phyloP scores from a whole-genome alignment of 2,888 invertebrate genomes.

The Chaetogeoica ovagalla region DNA sequence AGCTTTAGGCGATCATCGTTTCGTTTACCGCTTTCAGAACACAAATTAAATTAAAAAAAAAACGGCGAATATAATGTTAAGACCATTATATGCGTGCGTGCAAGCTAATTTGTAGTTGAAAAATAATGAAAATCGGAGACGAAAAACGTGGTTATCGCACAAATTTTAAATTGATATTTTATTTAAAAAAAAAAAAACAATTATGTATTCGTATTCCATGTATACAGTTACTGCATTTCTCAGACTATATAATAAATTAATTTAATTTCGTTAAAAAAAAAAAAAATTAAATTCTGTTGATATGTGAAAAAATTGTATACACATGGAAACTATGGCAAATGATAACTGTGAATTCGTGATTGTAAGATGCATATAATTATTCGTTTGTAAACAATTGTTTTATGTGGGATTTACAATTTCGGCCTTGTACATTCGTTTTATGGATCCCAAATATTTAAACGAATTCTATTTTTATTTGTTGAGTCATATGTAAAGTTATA shows the following conservation, averaged over 20 bases:
- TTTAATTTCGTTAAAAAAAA: too few species aligned
- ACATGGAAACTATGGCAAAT: neutral
- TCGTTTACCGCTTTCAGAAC: neutral
- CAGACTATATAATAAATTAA: too few species aligned
- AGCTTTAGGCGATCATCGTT: neutral
- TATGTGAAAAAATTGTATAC: neutral
- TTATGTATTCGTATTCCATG: too few species aligned
- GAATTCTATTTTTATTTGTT: neutral
- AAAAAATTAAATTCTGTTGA: too few species aligned
- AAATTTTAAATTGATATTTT: too few species aligned
- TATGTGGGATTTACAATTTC: neutral
- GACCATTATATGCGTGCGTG: too few species aligned
- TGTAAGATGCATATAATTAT: neutral
- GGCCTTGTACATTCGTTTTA: neutral
- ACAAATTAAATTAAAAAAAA: neutral
- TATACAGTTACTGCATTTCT: too few species aligned
- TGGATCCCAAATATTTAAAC: neutral
- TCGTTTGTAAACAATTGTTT: neutral
- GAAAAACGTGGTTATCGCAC: too few species aligned
- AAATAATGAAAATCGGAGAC: too few species aligned
- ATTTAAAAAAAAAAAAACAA: too few species aligned
- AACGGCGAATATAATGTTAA: too few species aligned
- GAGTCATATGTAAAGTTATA: neutral
- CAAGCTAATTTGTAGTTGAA: too few species aligned
- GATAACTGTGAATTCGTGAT: neutral